Evolutionary conservation across 2,113 vertebrate species (phyloP).

Genomic region (Phasianus colchicus): DNA sequence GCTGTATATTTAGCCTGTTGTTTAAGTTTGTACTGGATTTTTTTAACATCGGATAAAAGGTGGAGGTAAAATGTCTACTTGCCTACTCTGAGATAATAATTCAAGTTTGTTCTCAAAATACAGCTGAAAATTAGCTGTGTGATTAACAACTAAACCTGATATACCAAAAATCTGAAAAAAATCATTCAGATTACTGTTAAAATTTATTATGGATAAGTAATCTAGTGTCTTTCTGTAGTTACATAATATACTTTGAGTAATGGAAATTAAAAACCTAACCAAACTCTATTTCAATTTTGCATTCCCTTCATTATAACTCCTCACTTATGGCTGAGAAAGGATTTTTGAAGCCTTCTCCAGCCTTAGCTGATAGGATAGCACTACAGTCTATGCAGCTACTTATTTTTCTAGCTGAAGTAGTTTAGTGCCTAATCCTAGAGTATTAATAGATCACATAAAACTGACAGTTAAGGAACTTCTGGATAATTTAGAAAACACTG

Average conservation of each 20-base stretch:
- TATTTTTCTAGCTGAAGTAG: neutral
- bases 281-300: neutral
- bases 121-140: neutral
- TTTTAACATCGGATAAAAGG: slow-evolving; percentile 4
- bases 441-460: slow-evolving; percentile 30
- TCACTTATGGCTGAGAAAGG: neutral
- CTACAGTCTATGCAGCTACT: neutral
- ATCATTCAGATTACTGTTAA: neutral
- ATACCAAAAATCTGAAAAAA: neutral
- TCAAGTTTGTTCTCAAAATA: neutral
- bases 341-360: slow-evolving; percentile 7
- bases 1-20: neutral
- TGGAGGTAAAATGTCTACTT: neutral
- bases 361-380: neutral
- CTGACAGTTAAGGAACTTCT: neutral
- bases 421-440: slow-evolving; percentile 1
- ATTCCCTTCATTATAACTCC: neutral
- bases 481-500: slow-evolving; percentile 5
- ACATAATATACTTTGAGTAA: neutral
- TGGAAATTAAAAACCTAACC: neutral
- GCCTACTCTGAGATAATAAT: neutral
- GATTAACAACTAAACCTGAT: neutral
- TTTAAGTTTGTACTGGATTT: neutral
- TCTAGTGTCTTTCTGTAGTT: neutral
- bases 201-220: neutral